Evolutionary conservation across 2,113 vertebrate species (phyloP).

Genomic region (Rattus norvegicus): GRCr8 NC_086022.1:89423001-89423500

Average conservation of each 20-base stretch:
- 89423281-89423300: constrained; percentile 3
- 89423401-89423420: background rate
- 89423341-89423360: background rate
- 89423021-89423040: background rate
- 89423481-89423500: background rate
- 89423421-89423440: background rate
- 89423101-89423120: background rate
- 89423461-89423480: background rate
- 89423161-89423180: background rate
- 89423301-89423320: background rate
- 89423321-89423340: background rate
- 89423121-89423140: background rate
- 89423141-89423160: background rate
- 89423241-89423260: background rate
- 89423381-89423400: background rate
- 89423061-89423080: background rate
- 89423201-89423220: constrained; percentile 25
- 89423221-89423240: constrained; percentile 13
- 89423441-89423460: background rate
- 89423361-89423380: background rate
- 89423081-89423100: background rate
- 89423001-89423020: background rate
- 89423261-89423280: constrained; percentile 48
- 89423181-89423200: background rate
- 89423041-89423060: constrained; percentile 25